phyloP scores from a whole-genome alignment of 2,888 invertebrate species.

The Epinotia demarniana region DNA sequence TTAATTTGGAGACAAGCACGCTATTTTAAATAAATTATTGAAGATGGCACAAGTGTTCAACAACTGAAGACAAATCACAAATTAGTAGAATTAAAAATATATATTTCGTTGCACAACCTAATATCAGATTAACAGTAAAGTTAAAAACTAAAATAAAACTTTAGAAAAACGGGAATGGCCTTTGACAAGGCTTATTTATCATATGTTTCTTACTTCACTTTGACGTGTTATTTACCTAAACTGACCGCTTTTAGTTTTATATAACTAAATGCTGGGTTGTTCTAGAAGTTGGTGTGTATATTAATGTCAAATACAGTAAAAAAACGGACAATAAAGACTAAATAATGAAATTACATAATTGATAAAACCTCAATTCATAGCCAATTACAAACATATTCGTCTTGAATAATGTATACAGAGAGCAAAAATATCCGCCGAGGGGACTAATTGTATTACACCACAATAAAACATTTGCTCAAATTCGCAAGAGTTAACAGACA shows the following conservation, averaged over 20 bases:
- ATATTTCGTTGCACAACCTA: slow-evolving; percentile 72
- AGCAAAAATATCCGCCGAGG: slow-evolving; percentile 3
- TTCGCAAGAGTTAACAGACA: not conserved
- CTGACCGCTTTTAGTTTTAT: not conserved
- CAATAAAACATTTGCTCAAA: not conserved
- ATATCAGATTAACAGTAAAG: slow-evolving; percentile 49
- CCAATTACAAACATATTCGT: slow-evolving; percentile 44
- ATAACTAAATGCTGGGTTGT: slow-evolving; percentile 3
- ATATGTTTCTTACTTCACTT: slow-evolving; percentile 9
- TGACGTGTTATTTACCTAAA: not conserved
- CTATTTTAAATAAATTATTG: slow-evolving; percentile 47
- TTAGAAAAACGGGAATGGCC: slow-evolving; percentile 36
- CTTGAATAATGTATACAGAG: slow-evolving; percentile 38
- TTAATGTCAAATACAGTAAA: slow-evolving; percentile 24
- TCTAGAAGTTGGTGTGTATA: slow-evolving; percentile 1
- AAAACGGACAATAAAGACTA: slow-evolving; percentile 28
- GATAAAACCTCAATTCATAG: slow-evolving; percentile 52
- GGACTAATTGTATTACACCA: not conserved
- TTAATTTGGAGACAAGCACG: slow-evolving; percentile 43
- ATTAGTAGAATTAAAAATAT: slow-evolving; percentile 50
- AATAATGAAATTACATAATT: slow-evolving; percentile 47
- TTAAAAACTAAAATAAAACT: slow-evolving; percentile 51
- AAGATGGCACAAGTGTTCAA: slow-evolving; percentile 57
- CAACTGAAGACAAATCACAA: slow-evolving; percentile 49
- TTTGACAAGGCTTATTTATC: slow-evolving; percentile 39